Percentiles rank a stretch among this genome's conserved stretches.
phyloP scores from a whole-genome alignment of 2,888 invertebrate genomes.

The Meteorus cinctellus region DNA sequence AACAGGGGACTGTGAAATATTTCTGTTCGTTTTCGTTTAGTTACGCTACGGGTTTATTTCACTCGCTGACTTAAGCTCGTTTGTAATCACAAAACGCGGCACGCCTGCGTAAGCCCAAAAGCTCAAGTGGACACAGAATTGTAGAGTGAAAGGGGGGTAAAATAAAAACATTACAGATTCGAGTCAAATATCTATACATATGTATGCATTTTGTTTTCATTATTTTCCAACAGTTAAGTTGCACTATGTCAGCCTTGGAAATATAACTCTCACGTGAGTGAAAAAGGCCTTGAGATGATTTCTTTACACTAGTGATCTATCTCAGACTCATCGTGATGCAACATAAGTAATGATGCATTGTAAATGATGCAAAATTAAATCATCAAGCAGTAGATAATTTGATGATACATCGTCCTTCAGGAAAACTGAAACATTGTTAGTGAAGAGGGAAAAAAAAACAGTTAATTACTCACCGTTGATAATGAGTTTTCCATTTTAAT shows the following conservation, averaged over 20 bases:
- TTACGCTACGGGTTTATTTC: constrained; percentile 34
- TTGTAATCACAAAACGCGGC: constrained; percentile 39
- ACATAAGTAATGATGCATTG: constrained; percentile 14
- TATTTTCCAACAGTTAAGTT: neutral
- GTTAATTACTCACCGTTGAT: neutral
- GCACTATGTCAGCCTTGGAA: constrained; percentile 21
- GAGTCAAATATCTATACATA: neutral
- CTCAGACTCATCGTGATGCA: neutral
- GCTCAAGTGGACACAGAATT: constrained; percentile 38
- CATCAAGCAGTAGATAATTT: neutral
- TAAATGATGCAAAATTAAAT: constrained; percentile 8
- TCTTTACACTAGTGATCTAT: constrained; percentile 19
- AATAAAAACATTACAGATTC: neutral
- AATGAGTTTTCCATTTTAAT: constrained; percentile 10
- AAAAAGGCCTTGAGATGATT: constrained; percentile 29
- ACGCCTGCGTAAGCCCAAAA: constrained; percentile 35
- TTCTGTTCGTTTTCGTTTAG: constrained; percentile 38
- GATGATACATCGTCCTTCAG: neutral
- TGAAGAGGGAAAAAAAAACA: neutral
- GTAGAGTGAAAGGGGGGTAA: constrained; percentile 1
- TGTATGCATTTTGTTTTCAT: neutral
- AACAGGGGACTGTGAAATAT: constrained; percentile 25
- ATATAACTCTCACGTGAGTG: constrained; percentile 13
- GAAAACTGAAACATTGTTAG: too few relatives aligned
- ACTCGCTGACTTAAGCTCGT: constrained; percentile 38